phyloP scores from a whole-genome alignment of 1,140 invertebrate species.

The Brachionus calyciflorus region DNA sequence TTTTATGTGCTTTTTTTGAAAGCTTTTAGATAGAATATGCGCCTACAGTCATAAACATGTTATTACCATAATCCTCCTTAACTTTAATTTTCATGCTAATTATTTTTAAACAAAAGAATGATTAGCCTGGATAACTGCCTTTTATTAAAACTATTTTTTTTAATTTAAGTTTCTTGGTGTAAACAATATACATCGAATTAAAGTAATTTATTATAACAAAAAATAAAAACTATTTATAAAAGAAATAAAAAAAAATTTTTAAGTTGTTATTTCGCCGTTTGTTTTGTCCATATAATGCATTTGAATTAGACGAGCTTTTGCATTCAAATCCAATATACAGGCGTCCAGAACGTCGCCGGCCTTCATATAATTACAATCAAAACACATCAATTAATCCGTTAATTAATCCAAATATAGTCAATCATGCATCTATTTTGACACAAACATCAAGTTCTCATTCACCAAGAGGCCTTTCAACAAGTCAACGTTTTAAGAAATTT shows the following conservation, averaged over 20 bases:
- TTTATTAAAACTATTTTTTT: not conserved
- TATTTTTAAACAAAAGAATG: no score
- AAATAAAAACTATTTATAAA: not conserved
- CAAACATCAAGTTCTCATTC: slow-evolving; percentile 14
- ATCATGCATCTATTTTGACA: not conserved
- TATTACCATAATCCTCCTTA: no score
- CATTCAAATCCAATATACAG: slow-evolving; percentile 37
- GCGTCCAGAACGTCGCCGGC: not conserved
- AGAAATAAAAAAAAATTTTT: not conserved
- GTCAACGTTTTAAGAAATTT: slow-evolving; percentile 5
- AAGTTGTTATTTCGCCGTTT: slow-evolving; percentile 33
- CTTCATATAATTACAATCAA: not conserved
- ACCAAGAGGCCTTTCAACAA: not conserved
- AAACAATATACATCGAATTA: slow-evolving; percentile 34
- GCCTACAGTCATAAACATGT: no score
- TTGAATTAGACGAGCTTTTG: slow-evolving; percentile 35
- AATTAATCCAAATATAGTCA: not conserved
- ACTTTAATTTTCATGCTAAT: no score
- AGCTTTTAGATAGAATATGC: no score
- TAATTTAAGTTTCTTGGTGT: slow-evolving; percentile 36
- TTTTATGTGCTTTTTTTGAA: no score
- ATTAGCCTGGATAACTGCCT: no score
- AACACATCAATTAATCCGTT: not conserved
- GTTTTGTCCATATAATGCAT: slow-evolving; percentile 22
- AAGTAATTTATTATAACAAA: slow-evolving; percentile 8